A percentile compares a stretch with the other conserved stretches of the same genome.
Conservation (phyloP, 2,888 invertebrate species). For the Lepidochitona cinerea region DNA sequence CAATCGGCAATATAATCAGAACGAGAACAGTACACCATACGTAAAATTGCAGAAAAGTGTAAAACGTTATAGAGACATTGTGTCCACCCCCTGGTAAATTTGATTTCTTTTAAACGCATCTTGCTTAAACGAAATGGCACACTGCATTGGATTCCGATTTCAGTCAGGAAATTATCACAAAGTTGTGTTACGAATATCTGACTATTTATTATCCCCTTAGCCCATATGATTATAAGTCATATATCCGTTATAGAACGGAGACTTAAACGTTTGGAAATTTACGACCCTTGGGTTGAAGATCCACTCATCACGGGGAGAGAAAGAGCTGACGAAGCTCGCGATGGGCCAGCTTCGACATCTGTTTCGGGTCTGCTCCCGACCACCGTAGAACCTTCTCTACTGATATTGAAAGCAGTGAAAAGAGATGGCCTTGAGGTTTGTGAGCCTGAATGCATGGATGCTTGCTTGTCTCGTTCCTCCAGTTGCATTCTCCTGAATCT, state of each 20-base stretch:
- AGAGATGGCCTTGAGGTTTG: neutral
- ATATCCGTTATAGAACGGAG: no score
- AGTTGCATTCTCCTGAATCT: slow-evolving; percentile 31
- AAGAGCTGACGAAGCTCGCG: neutral
- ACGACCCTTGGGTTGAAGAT: neutral
- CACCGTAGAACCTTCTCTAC: neutral
- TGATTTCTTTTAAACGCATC: neutral
- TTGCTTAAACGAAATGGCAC: no score
- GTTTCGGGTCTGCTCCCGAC: neutral
- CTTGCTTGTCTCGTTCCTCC: slow-evolving; percentile 1
- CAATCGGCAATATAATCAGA: no score
- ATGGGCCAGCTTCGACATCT: neutral
- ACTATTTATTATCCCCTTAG: neutral
- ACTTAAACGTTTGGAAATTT: neutral
- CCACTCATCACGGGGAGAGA: neutral
- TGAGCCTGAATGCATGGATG: neutral
- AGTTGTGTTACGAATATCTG: no score
- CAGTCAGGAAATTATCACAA: slow-evolving; percentile 7
- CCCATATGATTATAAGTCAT: no score
- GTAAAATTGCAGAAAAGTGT: neutral
- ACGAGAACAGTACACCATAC: no score
- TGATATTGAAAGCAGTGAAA: neutral
- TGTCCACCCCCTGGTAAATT: neutral
- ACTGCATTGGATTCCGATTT: neutral
- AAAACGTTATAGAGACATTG: no score